These are phyloP conservation scores for Cryptocephalus moraei DNA, from an alignment of 2,888 invertebrate species.

Conservation along the genomic window DNA sequence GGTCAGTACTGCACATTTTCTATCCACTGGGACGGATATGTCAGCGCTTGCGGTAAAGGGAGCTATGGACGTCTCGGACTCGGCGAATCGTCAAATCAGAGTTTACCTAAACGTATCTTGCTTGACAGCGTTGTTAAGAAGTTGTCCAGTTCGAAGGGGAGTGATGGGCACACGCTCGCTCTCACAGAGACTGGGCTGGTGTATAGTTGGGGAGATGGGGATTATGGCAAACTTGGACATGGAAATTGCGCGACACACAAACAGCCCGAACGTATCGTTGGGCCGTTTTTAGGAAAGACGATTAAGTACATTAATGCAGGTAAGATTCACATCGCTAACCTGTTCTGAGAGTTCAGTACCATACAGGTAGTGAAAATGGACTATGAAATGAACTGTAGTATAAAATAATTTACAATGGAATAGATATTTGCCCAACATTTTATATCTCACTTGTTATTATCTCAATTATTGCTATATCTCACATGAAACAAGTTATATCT, in stretches of 20 bases:
- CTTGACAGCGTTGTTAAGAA: constrained; percentile 43
- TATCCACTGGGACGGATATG: constrained; percentile 46
- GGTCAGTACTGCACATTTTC: constrained; percentile 56
- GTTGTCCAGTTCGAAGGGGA: constrained; percentile 47
- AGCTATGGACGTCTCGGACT: constrained; percentile 54
- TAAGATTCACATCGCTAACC: constrained; percentile 4
- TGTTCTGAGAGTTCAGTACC: too few relatives aligned
- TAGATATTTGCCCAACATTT: too few relatives aligned
- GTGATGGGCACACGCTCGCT: constrained; percentile 47
- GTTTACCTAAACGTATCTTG: constrained; percentile 43
- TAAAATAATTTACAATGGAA: too few relatives aligned
- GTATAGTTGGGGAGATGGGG: constrained; percentile 51
- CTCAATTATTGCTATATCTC: too few relatives aligned
- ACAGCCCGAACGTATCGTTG: constrained; percentile 44
- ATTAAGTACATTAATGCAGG: constrained; percentile 45
- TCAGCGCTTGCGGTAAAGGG: constrained; percentile 53
- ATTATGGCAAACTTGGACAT: constrained; percentile 48
- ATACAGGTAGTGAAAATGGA: too few relatives aligned
- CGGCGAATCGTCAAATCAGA: constrained; percentile 51
- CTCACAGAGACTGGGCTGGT: constrained; percentile 43
- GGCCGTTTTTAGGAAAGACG: constrained; percentile 38
- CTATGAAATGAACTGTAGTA: too few relatives aligned
- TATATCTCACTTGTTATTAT: too few relatives aligned
- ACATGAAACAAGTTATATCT: too few relatives aligned
- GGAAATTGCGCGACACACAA: constrained; percentile 44